Conservation (phyloP, 1,140 invertebrate species). For the Coptotermes formosanus region DNA sequence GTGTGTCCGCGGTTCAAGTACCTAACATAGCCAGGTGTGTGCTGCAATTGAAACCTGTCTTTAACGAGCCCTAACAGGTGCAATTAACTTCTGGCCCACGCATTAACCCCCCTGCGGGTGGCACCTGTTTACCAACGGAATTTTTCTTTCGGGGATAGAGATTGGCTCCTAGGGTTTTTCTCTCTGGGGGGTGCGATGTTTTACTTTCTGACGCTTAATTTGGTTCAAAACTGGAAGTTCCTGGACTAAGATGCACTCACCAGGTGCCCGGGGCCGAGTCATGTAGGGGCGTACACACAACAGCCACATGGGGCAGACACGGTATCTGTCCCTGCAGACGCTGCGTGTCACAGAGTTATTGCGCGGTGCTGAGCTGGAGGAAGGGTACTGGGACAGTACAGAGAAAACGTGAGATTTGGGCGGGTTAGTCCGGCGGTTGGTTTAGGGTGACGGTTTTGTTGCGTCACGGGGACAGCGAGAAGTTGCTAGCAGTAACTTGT, state of each 20-base stretch:
- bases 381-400: too few relatives aligned
- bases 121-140: slow-evolving; percentile 1
- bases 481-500: too few relatives aligned
- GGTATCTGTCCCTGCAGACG: too few relatives aligned
- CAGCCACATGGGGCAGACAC: neutral
- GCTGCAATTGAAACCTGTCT: neutral
- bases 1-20: neutral
- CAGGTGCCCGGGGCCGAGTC: neutral
- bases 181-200: slow-evolving; percentile 20
- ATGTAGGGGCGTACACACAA: neutral
- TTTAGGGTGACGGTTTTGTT: too few relatives aligned
- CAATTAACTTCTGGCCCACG: neutral
- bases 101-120: neutral
- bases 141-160: slow-evolving; percentile 1
- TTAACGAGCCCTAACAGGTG: neutral
- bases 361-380: too few relatives aligned
- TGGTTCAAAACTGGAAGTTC: slow-evolving; percentile 30
- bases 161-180: slow-evolving; percentile 7
- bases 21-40: neutral
- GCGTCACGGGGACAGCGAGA: too few relatives aligned
- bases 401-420: too few relatives aligned
- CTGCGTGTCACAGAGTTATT: too few relatives aligned
- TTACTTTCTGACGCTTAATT: slow-evolving; percentile 27
- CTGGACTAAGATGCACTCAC: slow-evolving; percentile 11
- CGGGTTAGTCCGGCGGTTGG: too few relatives aligned